These are phyloP conservation scores for Myotis myotis DNA, from an alignment of 2,797 vertebrate genomes.

Conservation along the genomic window DNA sequence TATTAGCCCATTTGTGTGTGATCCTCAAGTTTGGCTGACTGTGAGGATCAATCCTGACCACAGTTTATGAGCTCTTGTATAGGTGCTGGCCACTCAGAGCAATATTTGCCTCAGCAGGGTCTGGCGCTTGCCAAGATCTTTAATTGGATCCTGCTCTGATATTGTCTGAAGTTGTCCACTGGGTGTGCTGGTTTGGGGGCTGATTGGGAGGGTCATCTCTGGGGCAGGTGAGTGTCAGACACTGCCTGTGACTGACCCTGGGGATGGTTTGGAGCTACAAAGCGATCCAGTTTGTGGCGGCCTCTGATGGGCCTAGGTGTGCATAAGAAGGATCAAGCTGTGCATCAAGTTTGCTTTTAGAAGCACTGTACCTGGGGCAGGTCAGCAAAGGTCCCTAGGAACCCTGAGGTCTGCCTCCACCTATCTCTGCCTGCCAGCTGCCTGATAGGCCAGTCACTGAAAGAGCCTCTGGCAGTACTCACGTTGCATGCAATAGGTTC, in stretches of 20 bases:
- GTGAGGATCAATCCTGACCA: too few relatives aligned
- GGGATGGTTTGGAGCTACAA: background rate
- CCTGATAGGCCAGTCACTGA: background rate
- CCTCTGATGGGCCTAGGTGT: background rate
- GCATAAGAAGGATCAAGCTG: background rate
- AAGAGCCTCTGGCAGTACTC: background rate
- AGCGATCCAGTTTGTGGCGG: background rate
- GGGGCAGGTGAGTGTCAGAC: background rate
- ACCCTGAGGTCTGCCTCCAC: background rate
- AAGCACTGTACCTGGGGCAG: background rate
- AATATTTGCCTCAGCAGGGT: too few relatives aligned
- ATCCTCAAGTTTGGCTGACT: too few relatives aligned
- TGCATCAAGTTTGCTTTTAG: background rate
- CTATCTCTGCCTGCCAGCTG: background rate
- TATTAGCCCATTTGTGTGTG: too few relatives aligned
- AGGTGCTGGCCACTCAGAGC: too few relatives aligned
- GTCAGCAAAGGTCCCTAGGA: background rate
- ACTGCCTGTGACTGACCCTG: background rate
- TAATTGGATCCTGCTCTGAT: background rate
- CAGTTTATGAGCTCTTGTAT: too few relatives aligned
- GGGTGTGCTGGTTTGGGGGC: background rate
- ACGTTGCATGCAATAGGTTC: background rate
- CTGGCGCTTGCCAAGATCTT: background rate
- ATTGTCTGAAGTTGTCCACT: background rate
- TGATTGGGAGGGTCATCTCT: background rate